Base-by-base conservation (phyloP, 2,113 vertebrate species). In the Brevimyrus niger region DNA sequence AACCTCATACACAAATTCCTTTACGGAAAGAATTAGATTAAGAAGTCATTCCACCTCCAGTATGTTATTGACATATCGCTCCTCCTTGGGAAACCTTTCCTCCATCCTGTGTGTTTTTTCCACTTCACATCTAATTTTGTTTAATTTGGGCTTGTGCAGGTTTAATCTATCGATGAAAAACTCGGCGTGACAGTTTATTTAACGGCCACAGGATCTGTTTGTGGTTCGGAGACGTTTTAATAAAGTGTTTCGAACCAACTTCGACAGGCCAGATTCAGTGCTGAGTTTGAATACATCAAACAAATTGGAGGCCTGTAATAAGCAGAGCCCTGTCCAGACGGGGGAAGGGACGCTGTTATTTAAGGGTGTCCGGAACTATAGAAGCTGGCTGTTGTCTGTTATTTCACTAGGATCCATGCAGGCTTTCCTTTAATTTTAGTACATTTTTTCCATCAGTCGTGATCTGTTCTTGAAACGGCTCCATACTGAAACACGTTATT, bases 111-210 rank as follows among this genome's bases (percentile, higher is more conserved):
- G 46, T 50, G 58, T 44, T 35, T 82, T 90, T 86, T 87, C 89
- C 87, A 90, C 90, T 92, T 92, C 87, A 61, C 51, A 90, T 90
- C 87, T 92, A 91, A 93, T 92, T 90, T 6, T 42, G 35, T 89
- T 88, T 91, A 91, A 91, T 93, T 86, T 89, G 53, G 88, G 35
- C 73, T 51, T 86, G 69, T 73, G 87, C 44, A 1, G 47, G 88
- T 88, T 89, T 90, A 91, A 92, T 93, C 92, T 86, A 87, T 46
- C 5, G 13, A 53, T 91, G 91, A 92, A 89, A 92, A 92, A 92
- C 92, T 91, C 87, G 55, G 58, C 87, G 48, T 90, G 92, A 92
- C 91, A 92, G 88, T 93, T 90, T 91, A 93, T 93, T 92, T 93
- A 88, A 83, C 90, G 82, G 89, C 85, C 23, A 7, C 58, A n/a